These are phyloP conservation scores for Atrichornis clamosus DNA, from an alignment of 2,113 vertebrate species.

Conservation along the genomic window DNA sequence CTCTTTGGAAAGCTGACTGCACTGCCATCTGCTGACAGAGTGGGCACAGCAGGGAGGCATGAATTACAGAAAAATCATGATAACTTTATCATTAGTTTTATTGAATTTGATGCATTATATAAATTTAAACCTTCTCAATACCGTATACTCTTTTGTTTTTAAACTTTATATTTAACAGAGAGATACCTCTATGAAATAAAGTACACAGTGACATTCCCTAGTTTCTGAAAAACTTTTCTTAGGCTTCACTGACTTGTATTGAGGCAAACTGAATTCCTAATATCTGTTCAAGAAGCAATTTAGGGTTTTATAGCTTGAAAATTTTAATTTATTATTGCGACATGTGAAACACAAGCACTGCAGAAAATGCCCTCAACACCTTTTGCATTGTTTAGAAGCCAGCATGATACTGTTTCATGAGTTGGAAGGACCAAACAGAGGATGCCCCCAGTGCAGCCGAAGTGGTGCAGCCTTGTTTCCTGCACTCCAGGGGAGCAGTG, in stretches of 20 bases:
- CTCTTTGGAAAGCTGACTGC: neutral
- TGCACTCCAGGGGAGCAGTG: fast-evolving
- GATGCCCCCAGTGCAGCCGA: neutral
- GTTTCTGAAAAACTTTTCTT: neutral
- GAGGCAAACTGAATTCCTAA: neutral
- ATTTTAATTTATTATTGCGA: neutral
- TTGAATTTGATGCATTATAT: neutral
- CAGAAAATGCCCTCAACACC: neutral
- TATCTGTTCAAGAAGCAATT: neutral
- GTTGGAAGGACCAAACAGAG: neutral
- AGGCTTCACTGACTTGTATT: neutral
- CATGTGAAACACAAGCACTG: neutral
- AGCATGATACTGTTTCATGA: neutral
- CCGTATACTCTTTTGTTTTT: neutral
- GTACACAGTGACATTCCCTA: neutral
- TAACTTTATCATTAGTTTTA: neutral
- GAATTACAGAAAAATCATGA: neutral
- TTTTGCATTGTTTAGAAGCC: neutral
- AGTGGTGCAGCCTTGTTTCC: neutral
- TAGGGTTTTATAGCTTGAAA: neutral
- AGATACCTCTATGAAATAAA: neutral
- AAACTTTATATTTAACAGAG: neutral
- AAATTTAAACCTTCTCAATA: neutral
- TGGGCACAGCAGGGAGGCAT: neutral
- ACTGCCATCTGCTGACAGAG: conserved; percentile 50